Percentiles rank a stretch among this genome's conserved stretches.
phyloP scores from a whole-genome alignment of 2,888 invertebrate species.

The Polyommatus iphigenia region DNA sequence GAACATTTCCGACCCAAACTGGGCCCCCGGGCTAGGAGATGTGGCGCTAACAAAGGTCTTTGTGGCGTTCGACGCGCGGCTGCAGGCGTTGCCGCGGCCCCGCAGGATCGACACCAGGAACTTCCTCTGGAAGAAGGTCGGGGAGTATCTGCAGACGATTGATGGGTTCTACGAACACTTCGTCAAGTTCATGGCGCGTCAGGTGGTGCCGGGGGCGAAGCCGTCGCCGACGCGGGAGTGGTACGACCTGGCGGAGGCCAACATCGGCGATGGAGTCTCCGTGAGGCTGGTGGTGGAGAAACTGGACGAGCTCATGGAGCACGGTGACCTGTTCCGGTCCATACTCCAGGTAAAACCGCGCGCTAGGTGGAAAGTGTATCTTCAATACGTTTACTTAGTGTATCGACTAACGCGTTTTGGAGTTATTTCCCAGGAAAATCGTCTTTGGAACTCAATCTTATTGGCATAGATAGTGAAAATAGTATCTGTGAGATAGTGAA shows the following conservation, averaged over 20 bases:
- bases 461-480: background rate
- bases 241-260: conserved; percentile 84
- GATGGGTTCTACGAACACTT: conserved; percentile 85
- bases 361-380: background rate
- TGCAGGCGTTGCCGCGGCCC: conserved; percentile 61
- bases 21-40: conserved; percentile 70
- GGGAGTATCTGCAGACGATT: conserved; percentile 81
- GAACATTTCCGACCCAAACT: conserved; percentile 65
- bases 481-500: background rate
- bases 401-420: too few relatives aligned
- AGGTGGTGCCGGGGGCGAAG: conserved; percentile 60
- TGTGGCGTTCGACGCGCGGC: conserved; percentile 74
- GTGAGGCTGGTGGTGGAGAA: conserved; percentile 79
- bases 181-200: conserved; percentile 78
- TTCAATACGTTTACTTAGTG: background rate
- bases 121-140: conserved; percentile 84
- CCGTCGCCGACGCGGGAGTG: conserved; percentile 68
- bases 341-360: conserved; percentile 81
- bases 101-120: conserved; percentile 57
- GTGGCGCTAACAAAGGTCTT: conserved; percentile 81
- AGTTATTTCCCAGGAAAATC: background rate
- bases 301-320: conserved; percentile 81
- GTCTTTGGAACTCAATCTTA: background rate
- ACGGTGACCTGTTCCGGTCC: conserved; percentile 83
- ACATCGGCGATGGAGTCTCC: conserved; percentile 80